Percentiles rank a stretch among this genome's conserved stretches.
phyloP scores from a whole-genome alignment of 2,113 vertebrate genomes.

The Lucifuga dentata region DNA sequence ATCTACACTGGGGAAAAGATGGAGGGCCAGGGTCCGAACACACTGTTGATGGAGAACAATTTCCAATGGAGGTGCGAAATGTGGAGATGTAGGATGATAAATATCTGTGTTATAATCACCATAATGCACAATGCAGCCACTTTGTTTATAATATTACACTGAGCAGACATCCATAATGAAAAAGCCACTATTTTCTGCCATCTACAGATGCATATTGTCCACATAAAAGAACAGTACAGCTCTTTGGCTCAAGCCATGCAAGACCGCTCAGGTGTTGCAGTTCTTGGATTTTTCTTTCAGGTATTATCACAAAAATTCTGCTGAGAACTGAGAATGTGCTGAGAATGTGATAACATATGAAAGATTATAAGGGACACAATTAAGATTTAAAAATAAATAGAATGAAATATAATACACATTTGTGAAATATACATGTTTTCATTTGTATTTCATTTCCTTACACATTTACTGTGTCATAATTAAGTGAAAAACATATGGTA shows the following conservation, averaged over 20 bases:
- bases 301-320: slow-evolving; percentile 68
- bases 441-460: too few species aligned
- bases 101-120: not conserved
- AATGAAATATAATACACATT: too few species aligned
- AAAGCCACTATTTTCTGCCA: not conserved
- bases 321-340: too few species aligned
- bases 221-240: slow-evolving; percentile 75
- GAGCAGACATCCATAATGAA: not conserved
- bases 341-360: too few species aligned
- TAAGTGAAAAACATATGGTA: too few species aligned
- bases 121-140: too few species aligned
- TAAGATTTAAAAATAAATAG: too few species aligned
- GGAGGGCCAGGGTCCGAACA: slow-evolving; percentile 81
- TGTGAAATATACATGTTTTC: too few species aligned
- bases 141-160: too few species aligned
- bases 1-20: slow-evolving; percentile 87
- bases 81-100: not conserved
- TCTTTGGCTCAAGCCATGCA: slow-evolving; percentile 39
- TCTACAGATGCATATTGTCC: slow-evolving; percentile 88
- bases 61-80: slow-evolving; percentile 88
- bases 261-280: slow-evolving; percentile 76
- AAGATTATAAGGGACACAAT: too few species aligned
- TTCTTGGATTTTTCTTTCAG: slow-evolving; percentile 88
- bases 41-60: slow-evolving; percentile 84
- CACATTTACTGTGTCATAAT: too few species aligned